Percentiles rank a stretch among this genome's conserved stretches.
These are phyloP conservation scores for Centruroides sculpturatus DNA, from an alignment of 1,140 invertebrate genomes.

Conservation along the genomic window DNA sequence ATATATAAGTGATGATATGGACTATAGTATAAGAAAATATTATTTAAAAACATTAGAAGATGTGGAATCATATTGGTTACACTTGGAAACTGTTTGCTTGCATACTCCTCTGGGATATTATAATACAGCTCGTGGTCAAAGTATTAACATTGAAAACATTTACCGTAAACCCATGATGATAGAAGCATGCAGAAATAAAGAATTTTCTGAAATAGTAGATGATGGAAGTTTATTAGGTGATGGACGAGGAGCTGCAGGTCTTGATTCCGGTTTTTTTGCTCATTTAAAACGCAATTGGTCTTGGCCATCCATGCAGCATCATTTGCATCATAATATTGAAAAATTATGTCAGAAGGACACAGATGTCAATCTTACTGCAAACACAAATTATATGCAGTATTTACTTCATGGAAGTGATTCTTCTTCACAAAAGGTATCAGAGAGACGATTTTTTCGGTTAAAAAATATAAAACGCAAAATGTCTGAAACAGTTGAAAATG, in stretches of 20 bases:
- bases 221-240: slow-evolving; percentile 52
- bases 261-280: slow-evolving; percentile 50
- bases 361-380: no score
- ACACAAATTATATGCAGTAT: slow-evolving; percentile 16
- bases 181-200: slow-evolving; percentile 26
- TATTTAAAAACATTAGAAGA: slow-evolving; percentile 29
- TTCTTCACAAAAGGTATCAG: neutral
- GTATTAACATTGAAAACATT: slow-evolving; percentile 25
- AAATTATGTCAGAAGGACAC: no score
- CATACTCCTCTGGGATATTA: slow-evolving; percentile 46
- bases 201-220: slow-evolving; percentile 37
- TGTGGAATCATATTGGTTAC: slow-evolving; percentile 54
- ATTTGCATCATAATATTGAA: no score
- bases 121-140: slow-evolving; percentile 6
- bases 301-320: no score
- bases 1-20: slow-evolving; percentile 34
- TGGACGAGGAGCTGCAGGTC: slow-evolving; percentile 49
- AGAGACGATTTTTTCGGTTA: neutral
- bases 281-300: slow-evolving; percentile 53
- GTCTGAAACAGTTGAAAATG: neutral
- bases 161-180: slow-evolving; percentile 37
- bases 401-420: slow-evolving; percentile 3
- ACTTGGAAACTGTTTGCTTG: slow-evolving; percentile 49
- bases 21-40: slow-evolving; percentile 4
- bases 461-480: neutral